These are phyloP conservation scores for Zaprionus obscuricornis DNA, from an alignment of 2,888 invertebrate genomes.

Conservation along the genomic window DNA sequence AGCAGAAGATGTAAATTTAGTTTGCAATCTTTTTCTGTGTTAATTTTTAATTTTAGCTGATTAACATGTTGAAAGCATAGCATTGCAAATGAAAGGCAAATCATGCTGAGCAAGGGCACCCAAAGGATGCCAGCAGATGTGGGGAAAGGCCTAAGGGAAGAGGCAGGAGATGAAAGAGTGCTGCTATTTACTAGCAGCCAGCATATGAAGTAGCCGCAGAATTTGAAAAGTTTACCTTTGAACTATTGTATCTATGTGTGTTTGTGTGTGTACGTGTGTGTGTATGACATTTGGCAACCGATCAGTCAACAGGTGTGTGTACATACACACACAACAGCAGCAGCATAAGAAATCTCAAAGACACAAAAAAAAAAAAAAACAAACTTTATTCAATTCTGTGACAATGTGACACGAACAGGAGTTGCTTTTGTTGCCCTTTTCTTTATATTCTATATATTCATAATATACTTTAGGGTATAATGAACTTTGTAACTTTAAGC, in stretches of 20 bases:
- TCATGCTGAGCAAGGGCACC: neutral
- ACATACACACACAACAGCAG: neutral
- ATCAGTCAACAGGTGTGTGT: slow-evolving; percentile 29
- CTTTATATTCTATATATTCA: neutral
- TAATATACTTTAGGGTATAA: neutral
- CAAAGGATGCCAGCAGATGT: slow-evolving; percentile 2
- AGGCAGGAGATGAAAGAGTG: no score
- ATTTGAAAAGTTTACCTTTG: neutral
- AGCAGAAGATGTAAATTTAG: neutral
- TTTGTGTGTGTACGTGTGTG: neutral
- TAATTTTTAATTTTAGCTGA: slow-evolving; percentile 9
- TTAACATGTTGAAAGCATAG: no score
- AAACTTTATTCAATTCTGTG: slow-evolving; percentile 58
- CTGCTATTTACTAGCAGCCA: no score
- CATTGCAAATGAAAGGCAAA: no score
- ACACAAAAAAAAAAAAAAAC: no score
- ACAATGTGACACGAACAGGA: slow-evolving; percentile 55
- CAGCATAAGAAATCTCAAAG: slow-evolving; percentile 36
- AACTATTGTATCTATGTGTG: neutral
- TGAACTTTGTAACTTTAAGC: no score
- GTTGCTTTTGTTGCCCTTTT: slow-evolving; percentile 43
- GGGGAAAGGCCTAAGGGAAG: neutral
- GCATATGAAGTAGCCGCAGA: no score
- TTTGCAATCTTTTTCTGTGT: slow-evolving; percentile 14
- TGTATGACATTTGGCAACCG: neutral